These are phyloP conservation scores for Microchirus variegatus DNA, from an alignment of 2,797 vertebrate genomes.

Conservation along the genomic window DNA sequence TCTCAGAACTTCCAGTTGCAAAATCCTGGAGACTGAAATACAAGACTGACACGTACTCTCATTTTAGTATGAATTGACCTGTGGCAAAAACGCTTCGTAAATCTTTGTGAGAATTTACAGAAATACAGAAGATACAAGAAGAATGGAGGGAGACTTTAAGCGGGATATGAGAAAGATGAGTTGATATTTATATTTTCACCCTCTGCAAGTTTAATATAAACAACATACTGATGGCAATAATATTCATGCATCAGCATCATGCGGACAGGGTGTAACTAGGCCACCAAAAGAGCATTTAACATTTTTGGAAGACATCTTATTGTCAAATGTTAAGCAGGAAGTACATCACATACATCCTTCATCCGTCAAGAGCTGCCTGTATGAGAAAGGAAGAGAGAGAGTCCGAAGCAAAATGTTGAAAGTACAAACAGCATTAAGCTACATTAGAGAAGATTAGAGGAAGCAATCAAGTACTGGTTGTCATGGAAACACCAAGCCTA, in stretches of 20 bases:
- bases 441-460: conserved; percentile 82
- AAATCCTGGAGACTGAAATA: too few species aligned
- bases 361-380: conserved; percentile 20
- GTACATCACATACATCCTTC: conserved; percentile 16
- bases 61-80: too few species aligned
- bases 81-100: too few species aligned
- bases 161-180: too few species aligned
- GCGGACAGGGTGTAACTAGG: not conserved
- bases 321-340: conserved; percentile 37
- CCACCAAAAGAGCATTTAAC: conserved; percentile 21
- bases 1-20: too few species aligned
- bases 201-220: not conserved
- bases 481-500: conserved; percentile 75
- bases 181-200: conserved; percentile 2
- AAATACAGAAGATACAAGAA: too few species aligned
- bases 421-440: conserved; percentile 73
- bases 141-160: too few species aligned
- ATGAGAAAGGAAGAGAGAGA: conserved; percentile 10
- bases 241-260: not conserved
- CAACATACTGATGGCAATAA: not conserved
- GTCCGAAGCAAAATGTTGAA: conserved; percentile 41
- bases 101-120: too few species aligned
- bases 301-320: conserved; percentile 21
- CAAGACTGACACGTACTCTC: too few species aligned
- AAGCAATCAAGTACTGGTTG: conserved; percentile 79